phyloP scores from a whole-genome alignment of 2,113 vertebrate genomes.

The Galbula dea region DNA sequence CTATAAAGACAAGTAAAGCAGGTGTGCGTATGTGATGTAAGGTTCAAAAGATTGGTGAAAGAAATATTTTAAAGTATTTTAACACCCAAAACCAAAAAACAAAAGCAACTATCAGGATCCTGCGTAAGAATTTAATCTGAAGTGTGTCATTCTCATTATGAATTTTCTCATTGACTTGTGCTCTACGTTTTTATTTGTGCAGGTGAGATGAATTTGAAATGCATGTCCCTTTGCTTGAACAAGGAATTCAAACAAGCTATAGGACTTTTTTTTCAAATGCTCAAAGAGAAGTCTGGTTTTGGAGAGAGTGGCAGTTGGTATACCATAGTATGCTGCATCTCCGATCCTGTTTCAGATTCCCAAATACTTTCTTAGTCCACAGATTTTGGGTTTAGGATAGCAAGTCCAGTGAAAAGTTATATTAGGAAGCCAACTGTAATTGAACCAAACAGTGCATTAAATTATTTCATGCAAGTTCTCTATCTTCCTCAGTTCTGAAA shows the following conservation, averaged over 20 bases:
- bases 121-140: background rate
- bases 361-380: background rate
- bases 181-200: background rate
- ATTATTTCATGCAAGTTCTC: background rate
- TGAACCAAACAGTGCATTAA: background rate
- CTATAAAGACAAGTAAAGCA: background rate
- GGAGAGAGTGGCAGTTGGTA: background rate
- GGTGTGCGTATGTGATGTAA: background rate
- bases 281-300: background rate
- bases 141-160: background rate
- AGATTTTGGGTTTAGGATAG: background rate
- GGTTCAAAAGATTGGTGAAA: background rate
- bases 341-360: background rate
- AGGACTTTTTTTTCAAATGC: background rate
- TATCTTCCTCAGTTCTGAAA: background rate
- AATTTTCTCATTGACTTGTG: background rate
- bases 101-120: background rate
- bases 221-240: background rate
- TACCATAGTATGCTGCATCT: background rate
- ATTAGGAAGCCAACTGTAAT: background rate
- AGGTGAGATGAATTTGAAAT: background rate
- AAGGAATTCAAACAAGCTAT: background rate
- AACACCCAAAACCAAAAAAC: background rate
- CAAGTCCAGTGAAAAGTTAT: background rate
- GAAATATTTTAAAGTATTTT: background rate